A percentile compares a stretch with the other conserved stretches of the same genome.
Evolutionary conservation across 2,888 invertebrate genomes (phyloP).

Genomic region (Pachycephus smyrnensis): DNA sequence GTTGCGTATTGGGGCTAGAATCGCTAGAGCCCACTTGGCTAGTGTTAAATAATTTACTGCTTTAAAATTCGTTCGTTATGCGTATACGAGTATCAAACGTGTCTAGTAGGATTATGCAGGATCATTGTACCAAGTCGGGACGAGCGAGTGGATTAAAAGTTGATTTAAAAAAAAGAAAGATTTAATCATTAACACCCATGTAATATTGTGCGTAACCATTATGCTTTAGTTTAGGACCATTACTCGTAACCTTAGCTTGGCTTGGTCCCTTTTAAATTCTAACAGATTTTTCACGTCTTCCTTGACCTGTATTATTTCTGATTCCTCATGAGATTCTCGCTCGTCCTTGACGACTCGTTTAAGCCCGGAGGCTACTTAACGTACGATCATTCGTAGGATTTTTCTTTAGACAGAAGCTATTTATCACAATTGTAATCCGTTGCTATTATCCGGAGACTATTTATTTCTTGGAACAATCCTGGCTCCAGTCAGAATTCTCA

Average conservation of each 20-base stretch:
- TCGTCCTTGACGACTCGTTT: not conserved
- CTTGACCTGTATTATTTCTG: not conserved
- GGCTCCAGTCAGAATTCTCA: slow-evolving; percentile 25
- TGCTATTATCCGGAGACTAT: not conserved
- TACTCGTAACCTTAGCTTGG: not conserved
- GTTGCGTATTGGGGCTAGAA: not conserved
- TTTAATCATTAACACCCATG: not conserved
- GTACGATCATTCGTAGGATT: not conserved
- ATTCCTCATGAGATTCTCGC: not conserved
- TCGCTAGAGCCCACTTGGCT: not conserved
- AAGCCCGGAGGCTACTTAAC: not conserved
- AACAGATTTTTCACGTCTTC: not conserved
- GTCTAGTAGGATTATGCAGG: not conserved
- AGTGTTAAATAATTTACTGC: not conserved
- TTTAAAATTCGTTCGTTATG: not conserved
- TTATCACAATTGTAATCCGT: slow-evolving; percentile 1
- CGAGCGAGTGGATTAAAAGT: not conserved
- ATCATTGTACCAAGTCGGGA: not conserved
- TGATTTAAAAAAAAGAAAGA: not conserved
- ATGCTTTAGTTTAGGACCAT: not conserved
- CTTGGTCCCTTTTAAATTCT: not conserved
- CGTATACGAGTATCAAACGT: not conserved
- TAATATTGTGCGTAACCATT: not conserved
- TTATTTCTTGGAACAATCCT: slow-evolving; percentile 13
- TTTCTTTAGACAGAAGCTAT: not conserved